phyloP scores from a whole-genome alignment of 2,888 invertebrate genomes.

The Bombyx huttoni region DNA sequence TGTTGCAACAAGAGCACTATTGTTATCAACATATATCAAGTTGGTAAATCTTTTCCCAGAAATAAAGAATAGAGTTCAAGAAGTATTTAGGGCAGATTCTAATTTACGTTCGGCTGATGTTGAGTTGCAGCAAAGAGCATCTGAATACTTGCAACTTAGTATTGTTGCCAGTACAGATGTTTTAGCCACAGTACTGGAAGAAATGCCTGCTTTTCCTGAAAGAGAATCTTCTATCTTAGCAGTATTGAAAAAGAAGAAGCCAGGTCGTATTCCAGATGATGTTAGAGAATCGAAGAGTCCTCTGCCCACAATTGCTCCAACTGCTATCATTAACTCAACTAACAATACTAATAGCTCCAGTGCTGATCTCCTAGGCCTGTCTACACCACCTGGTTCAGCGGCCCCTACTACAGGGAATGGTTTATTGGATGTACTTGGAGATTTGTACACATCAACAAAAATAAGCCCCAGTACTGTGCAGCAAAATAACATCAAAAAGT shows the following conservation, averaged over 20 bases:
- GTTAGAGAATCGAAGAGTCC: constrained; percentile 88
- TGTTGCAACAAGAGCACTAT: constrained; percentile 94
- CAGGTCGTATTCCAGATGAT: constrained; percentile 92
- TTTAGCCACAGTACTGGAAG: constrained; percentile 97
- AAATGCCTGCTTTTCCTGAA: constrained; percentile 99
- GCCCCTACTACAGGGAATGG: constrained; percentile 80
- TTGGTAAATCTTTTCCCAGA: constrained; percentile 99
- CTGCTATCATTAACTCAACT: constrained; percentile 62
- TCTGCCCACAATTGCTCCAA: constrained; percentile 48
- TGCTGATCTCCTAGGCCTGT: constrained; percentile 89
- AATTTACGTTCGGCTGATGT: constrained; percentile 98
- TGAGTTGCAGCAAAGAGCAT: constrained; percentile 97
- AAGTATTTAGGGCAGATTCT: constrained; percentile 94
- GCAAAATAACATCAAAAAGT: constrained; percentile 92
- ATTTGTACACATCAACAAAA: constrained; percentile 81
- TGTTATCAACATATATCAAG: constrained; percentile 98
- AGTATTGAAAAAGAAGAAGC: constrained; percentile 98
- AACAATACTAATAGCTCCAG: constrained; percentile 74
- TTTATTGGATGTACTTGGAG: constrained; percentile 92
- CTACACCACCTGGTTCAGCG: constrained; percentile 85
- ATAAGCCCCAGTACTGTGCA: constrained; percentile 76
- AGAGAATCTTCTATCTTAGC: constrained; percentile 97
- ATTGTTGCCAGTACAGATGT: constrained; percentile 97
- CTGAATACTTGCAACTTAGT: constrained; percentile 97
- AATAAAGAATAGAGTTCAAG: constrained; percentile 95